Percentiles rank a stretch among this genome's conserved stretches.
Conservation (phyloP, 2,113 vertebrate species). For the Nestor notabilis region DNA sequence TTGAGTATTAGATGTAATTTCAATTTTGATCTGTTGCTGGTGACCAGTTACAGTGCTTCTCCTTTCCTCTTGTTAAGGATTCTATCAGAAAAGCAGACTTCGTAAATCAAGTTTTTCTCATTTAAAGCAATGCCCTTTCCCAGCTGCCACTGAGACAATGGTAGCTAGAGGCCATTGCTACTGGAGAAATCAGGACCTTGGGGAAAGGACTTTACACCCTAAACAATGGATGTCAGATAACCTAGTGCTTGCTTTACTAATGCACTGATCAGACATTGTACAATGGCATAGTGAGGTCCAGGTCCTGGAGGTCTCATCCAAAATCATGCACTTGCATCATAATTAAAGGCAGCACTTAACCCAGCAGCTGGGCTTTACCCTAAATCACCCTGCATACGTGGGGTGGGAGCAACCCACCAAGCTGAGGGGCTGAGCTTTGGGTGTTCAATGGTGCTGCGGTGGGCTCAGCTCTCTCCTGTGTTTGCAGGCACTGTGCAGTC, state of each 20-base stretch:
- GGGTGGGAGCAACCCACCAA: background rate
- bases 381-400: rapidly evolving
- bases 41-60: background rate
- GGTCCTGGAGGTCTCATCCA: background rate
- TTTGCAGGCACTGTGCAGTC: constrained; percentile 89
- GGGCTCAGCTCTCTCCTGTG: constrained; percentile 27
- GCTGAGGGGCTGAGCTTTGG: background rate
- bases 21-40: background rate
- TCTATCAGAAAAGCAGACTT: background rate
- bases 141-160: background rate
- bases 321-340: rapidly evolving
- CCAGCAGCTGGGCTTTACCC: background rate
- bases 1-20: background rate
- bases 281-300: background rate
- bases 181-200: rapidly evolving
- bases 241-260: background rate
- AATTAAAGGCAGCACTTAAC: background rate
- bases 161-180: background rate
- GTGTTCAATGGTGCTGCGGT: rapidly evolving
- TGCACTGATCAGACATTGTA: background rate
- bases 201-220: background rate
- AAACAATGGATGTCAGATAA: background rate
- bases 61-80: background rate
- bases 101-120: background rate
- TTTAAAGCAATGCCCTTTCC: background rate